Conservation (phyloP, 2,888 invertebrate species). For the Stenotaenia linearis region DNA sequence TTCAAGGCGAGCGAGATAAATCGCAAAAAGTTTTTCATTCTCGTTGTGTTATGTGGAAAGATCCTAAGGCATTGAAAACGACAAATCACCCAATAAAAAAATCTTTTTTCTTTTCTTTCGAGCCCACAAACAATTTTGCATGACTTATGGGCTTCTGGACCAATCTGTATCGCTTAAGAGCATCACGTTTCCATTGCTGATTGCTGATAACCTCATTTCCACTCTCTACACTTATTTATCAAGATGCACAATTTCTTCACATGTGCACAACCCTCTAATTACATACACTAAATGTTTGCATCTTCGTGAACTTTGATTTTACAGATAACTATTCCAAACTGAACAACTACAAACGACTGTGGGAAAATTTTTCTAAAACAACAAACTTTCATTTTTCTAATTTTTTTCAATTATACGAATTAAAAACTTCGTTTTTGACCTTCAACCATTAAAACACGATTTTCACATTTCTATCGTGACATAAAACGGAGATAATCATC, state of each 20-base stretch:
- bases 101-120: neutral
- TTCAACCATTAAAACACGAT: neutral
- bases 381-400: neutral
- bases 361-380: neutral
- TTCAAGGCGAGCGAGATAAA: conserved; percentile 12
- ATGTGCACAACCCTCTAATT: conserved; percentile 5
- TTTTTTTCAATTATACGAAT: neutral
- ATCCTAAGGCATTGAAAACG: conserved; percentile 2
- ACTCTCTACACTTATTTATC: conserved; percentile 13
- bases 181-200: neutral
- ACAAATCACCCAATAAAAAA: conserved; percentile 21
- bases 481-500: neutral
- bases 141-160: conserved; percentile 15
- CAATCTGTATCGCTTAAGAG: conserved; percentile 3
- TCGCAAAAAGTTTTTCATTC: conserved; percentile 26
- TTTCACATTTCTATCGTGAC: neutral
- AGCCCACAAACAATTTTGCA: conserved; percentile 26
- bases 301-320: conserved; percentile 26
- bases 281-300: neutral
- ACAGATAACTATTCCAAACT: neutral
- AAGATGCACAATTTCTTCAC: neutral
- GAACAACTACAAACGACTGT: neutral
- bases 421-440: neutral
- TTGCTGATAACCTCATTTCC: conserved; percentile 20
- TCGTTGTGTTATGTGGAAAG: neutral